Percentiles rank a stretch among this genome's conserved stretches.
phyloP scores from a whole-genome alignment of 2,888 invertebrate species.

The Protonemura montana region DNA sequence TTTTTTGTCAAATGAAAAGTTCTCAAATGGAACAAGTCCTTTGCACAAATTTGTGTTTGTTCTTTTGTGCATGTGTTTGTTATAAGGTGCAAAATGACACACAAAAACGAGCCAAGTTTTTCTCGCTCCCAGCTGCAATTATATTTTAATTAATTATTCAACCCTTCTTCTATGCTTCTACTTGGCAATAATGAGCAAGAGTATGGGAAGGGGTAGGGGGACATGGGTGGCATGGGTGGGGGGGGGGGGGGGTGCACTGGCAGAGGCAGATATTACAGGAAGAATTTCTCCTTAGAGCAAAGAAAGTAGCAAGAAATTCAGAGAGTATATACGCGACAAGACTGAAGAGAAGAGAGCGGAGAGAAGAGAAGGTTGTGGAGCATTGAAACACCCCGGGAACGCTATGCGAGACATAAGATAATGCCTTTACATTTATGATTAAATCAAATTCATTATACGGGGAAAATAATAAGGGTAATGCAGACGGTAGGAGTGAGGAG shows the following conservation, averaged over 20 bases:
- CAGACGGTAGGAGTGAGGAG: not conserved
- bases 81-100: slow-evolving; percentile 41
- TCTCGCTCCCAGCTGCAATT: slow-evolving; percentile 42
- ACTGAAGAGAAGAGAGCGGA: not conserved
- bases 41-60: slow-evolving; percentile 27
- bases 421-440: slow-evolving; percentile 38
- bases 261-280: slow-evolving; percentile 25
- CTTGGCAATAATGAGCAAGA: slow-evolving; percentile 42
- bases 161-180: slow-evolving; percentile 41
- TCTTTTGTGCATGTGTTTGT: slow-evolving; percentile 38
- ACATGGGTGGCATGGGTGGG: not conserved
- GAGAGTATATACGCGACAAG: not conserved
- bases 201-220: slow-evolving; percentile 15
- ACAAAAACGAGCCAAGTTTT: slow-evolving; percentile 36
- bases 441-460: slow-evolving; percentile 37
- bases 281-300: slow-evolving; percentile 32
- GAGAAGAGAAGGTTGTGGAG: not conserved
- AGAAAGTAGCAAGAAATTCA: slow-evolving; percentile 33
- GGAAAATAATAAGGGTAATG: slow-evolving; percentile 31
- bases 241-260: not conserved
- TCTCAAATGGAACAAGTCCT: slow-evolving; percentile 33
- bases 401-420: slow-evolving; percentile 9
- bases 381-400: slow-evolving; percentile 30
- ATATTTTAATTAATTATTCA: slow-evolving; percentile 45
- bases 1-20: slow-evolving; percentile 30